These are phyloP conservation scores for Strigamia maritima DNA, from an alignment of 2,888 invertebrate genomes.

Conservation along the genomic window DNA sequence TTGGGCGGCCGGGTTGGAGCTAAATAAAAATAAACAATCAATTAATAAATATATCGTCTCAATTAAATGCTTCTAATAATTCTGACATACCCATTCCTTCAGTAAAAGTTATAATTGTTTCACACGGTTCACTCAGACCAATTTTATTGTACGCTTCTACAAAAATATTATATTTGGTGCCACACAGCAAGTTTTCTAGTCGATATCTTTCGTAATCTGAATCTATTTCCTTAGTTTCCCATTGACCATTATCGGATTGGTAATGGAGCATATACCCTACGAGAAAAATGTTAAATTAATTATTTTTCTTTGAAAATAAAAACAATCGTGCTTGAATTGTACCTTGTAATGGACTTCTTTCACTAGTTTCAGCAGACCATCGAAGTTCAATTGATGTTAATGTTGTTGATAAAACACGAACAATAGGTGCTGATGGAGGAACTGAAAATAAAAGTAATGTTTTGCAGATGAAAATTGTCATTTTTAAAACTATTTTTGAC, in stretches of 20 bases:
- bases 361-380: conserved; percentile 37
- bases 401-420: conserved; percentile 36
- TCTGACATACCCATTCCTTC: conserved; percentile 49
- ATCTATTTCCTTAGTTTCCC: conserved; percentile 47
- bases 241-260: conserved; percentile 49
- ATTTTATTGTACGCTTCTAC: conserved; percentile 50
- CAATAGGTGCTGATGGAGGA: conserved; percentile 36
- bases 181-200: conserved; percentile 50
- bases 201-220: conserved; percentile 50
- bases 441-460: conserved; percentile 20
- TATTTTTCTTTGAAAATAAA: neutral
- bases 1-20: conserved; percentile 53
- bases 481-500: neutral
- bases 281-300: neutral
- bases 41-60: neutral
- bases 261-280: conserved; percentile 48
- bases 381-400: conserved; percentile 37
- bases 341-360: conserved; percentile 39
- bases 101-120: conserved; percentile 51
- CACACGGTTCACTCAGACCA: conserved; percentile 51
- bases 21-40: conserved; percentile 44
- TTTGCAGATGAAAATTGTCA: neutral
- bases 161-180: conserved; percentile 51
- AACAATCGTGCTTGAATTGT: neutral
- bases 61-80: neutral